These are phyloP conservation scores for Lapara coniferarum DNA, from an alignment of 2,888 invertebrate genomes.

Conservation along the genomic window DNA sequence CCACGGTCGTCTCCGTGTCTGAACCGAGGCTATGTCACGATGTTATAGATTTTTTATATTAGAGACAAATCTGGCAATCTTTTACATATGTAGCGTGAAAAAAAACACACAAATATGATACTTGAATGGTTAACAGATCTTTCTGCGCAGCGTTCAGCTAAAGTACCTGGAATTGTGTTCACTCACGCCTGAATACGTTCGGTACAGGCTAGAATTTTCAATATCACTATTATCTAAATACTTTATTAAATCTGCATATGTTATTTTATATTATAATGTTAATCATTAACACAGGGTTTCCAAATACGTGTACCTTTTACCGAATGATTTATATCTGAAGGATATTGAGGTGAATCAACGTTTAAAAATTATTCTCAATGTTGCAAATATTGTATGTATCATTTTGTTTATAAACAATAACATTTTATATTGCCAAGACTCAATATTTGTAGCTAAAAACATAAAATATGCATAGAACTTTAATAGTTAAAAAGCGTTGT, in stretches of 20 bases:
- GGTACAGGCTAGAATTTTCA: neutral
- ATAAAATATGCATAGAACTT: neutral
- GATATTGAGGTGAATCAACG: neutral
- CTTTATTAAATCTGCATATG: neutral
- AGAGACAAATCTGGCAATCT: too few species aligned
- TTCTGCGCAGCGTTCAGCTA: conserved; percentile 22
- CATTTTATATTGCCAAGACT: neutral
- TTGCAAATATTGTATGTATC: neutral
- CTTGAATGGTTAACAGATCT: neutral
- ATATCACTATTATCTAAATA: neutral
- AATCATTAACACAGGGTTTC: conserved; percentile 23
- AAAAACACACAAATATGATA: neutral
- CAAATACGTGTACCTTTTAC: conserved; percentile 15
- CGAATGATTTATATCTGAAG: conserved; percentile 5
- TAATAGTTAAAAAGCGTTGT: neutral
- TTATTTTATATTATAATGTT: conserved; percentile 14
- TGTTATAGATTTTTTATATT: too few species aligned
- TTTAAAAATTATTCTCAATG: neutral
- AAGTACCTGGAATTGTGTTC: conserved; percentile 29
- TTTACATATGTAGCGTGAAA: neutral
- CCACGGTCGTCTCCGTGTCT: too few species aligned
- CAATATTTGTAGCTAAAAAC: neutral
- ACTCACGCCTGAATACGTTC: conserved; percentile 14
- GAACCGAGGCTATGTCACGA: too few species aligned
- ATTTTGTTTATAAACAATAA: neutral